Evolutionary conservation across 2,888 invertebrate genomes (phyloP).

Genomic region (Dynastes tityus): DNA sequence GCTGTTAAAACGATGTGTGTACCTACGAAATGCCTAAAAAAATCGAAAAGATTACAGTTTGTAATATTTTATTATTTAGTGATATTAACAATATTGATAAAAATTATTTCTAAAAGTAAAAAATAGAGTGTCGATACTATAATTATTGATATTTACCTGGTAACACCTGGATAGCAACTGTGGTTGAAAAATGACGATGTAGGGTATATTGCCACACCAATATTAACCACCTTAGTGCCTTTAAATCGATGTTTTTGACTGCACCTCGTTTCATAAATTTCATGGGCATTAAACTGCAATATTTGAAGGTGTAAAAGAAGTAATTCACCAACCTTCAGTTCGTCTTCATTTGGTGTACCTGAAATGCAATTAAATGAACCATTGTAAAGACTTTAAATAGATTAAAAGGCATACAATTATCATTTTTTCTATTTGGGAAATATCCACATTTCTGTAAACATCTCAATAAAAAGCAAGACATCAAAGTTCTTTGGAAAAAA

Average conservation of each 20-base stretch:
- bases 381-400: background rate
- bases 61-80: too few relatives aligned
- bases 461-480: slow-evolving; percentile 83
- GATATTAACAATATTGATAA: too few relatives aligned
- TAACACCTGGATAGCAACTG: slow-evolving; percentile 85
- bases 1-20: slow-evolving; percentile 81
- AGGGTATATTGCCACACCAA: slow-evolving; percentile 83
- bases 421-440: slow-evolving; percentile 72
- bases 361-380: background rate
- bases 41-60: too few relatives aligned
- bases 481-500: slow-evolving; percentile 82
- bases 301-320: slow-evolving; percentile 82
- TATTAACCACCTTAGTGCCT: slow-evolving; percentile 74
- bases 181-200: slow-evolving; percentile 88
- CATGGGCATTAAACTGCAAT: slow-evolving; percentile 90
- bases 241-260: slow-evolving; percentile 70
- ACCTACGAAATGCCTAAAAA: slow-evolving; percentile 81
- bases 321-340: slow-evolving; percentile 77
- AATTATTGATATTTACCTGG: slow-evolving; percentile 72
- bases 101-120: too few relatives aligned
- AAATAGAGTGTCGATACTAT: too few relatives aligned
- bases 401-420: slow-evolving; percentile 60
- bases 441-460: slow-evolving; percentile 80
- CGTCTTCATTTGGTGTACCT: slow-evolving; percentile 71
- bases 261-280: slow-evolving; percentile 81